A percentile compares a stretch with the other conserved stretches of the same genome.
phyloP scores from a whole-genome alignment of 2,888 invertebrate genomes.

The Escarpia spicata region DNA sequence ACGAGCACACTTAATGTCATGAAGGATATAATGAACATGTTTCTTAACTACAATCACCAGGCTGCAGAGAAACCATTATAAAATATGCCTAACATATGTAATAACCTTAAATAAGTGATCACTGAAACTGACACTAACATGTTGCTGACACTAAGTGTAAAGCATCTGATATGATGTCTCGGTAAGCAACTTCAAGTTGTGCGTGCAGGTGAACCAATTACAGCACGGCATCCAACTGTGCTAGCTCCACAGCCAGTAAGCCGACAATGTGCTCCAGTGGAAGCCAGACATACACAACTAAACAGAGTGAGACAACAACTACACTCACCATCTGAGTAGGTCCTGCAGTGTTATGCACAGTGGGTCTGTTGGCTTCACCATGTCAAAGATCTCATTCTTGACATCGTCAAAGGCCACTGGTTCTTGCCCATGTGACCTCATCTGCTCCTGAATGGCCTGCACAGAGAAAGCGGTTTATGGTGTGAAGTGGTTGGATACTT shows the following conservation, averaged over 20 bases:
- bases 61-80: background rate
- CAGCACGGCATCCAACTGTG: background rate
- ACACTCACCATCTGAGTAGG: slow-evolving; percentile 76
- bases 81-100: background rate
- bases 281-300: background rate
- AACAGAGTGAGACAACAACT: background rate
- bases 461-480: background rate
- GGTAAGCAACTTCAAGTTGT: background rate
- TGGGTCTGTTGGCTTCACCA: slow-evolving; percentile 90
- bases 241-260: background rate
- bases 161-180: background rate
- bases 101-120: background rate
- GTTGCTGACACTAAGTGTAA: background rate
- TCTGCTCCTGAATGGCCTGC: slow-evolving; percentile 90
- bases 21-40: background rate
- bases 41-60: background rate
- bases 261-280: background rate
- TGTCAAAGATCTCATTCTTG: slow-evolving; percentile 97
- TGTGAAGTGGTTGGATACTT: background rate
- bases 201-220: background rate
- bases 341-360: slow-evolving; percentile 86
- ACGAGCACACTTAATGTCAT: background rate
- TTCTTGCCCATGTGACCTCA: slow-evolving; percentile 87
- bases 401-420: slow-evolving; percentile 92
- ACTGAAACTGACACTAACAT: background rate